A percentile compares a stretch with the other conserved stretches of the same genome.
These are phyloP conservation scores for Ramphastos sulfuratus DNA, from an alignment of 2,113 vertebrate genomes.

Conservation along the genomic window DNA sequence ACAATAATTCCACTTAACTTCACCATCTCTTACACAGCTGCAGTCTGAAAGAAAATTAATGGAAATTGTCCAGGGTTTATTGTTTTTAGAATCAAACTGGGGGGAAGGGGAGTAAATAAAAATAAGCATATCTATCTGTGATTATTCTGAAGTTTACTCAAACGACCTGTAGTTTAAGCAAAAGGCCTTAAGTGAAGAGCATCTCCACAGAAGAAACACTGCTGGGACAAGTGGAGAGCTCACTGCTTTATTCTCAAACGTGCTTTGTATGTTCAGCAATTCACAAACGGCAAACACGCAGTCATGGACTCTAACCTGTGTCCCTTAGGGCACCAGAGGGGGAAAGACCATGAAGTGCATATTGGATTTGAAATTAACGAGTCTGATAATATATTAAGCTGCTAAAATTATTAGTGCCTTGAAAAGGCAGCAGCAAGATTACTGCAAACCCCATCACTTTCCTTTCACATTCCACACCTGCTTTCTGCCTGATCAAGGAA, in stretches of 20 bases:
- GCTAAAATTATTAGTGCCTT: background rate
- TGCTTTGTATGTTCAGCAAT: background rate
- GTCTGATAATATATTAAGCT: background rate
- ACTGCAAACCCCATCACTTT: background rate
- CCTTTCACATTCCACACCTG: background rate
- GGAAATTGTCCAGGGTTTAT: accelerated
- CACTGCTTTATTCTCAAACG: background rate
- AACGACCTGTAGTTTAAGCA: background rate
- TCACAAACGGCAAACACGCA: background rate
- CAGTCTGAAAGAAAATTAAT: background rate
- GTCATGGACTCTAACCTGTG: background rate
- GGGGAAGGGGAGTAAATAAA: accelerated
- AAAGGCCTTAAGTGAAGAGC: background rate
- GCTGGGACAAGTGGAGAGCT: background rate
- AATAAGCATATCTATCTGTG: background rate
- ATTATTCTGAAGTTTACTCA: background rate
- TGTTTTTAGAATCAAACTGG: background rate
- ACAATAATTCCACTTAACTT: background rate
- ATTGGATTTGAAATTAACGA: background rate
- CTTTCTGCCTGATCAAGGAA: background rate
- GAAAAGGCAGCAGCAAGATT: background rate
- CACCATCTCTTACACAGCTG: background rate
- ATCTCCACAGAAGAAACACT: background rate
- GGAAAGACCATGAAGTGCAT: background rate
- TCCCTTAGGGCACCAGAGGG: background rate